Evolutionary conservation across 2,113 vertebrate genomes (phyloP), one percentile per base, ranked within the genome.

Genomic region (Nicator chloris): DNA sequence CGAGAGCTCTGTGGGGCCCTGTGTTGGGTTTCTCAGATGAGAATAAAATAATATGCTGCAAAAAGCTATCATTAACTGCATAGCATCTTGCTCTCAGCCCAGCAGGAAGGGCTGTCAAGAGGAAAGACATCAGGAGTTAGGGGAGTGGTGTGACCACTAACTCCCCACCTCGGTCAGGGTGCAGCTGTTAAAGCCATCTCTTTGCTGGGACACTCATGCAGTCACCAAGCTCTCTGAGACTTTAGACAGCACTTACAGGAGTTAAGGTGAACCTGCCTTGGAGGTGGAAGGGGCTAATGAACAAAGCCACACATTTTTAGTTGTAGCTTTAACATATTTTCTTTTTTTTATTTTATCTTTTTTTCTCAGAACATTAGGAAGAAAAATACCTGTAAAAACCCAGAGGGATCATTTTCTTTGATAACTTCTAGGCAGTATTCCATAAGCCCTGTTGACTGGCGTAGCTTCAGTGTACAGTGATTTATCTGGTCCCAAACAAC

Each of bases 401-500:
- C 99, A 6, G 99, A 99, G 39, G 99, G 99, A 92, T 99, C 99
- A 3, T 99, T 99, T 97, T 99, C 99, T 91, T 99, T 99, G 85
- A 99, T 99, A 86, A 99, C 99, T 96, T 99, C 99, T 83, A 99
- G 97, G 72, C 99, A 99, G 97, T 98, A 99, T 96, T 99, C 99
- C 99, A 99, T 99, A 94, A 99, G 99, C 31, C 99, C 99, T 0
- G 99, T 99, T 71, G 99, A 99, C 98, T 99, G 99, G n/a, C 99
- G 98, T 13, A 99, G 98, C 98, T 99, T 99, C 98, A 99, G 95
- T 3, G 99, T 99, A 96, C 99, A 99, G 97, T 99, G 99, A 69
- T 99, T 99, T 98, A 99, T 99, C 98, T 99, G 99, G 97, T 99
- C 99, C 88, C 99, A 99, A 40, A 99, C 99, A 98, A 99, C 98